Percentiles rank a stretch among this genome's conserved stretches.
phyloP scores from a whole-genome alignment of 2,113 vertebrate genomes.

The Zosterops hypoxanthus region DNA sequence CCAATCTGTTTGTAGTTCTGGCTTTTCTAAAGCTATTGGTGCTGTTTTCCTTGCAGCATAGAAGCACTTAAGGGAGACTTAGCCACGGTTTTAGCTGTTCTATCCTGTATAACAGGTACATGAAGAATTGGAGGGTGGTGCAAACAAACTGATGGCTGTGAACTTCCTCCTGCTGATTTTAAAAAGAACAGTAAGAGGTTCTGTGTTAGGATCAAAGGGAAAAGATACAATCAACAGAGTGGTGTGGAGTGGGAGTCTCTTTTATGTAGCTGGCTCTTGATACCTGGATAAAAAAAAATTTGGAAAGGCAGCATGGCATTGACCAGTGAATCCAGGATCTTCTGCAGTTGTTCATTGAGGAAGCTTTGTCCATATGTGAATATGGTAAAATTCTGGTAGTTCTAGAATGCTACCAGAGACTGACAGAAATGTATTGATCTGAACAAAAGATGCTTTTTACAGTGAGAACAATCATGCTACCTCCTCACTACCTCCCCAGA shows the following conservation, averaged over 20 bases:
- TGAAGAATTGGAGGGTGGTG: neutral
- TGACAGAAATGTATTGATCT: neutral
- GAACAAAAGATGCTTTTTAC: neutral
- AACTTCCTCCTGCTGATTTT: neutral
- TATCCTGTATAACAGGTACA: accelerated
- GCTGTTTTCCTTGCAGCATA: neutral
- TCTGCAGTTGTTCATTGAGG: neutral
- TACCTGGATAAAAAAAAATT: neutral
- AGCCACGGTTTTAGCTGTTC: neutral
- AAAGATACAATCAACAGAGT: neutral
- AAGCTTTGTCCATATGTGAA: neutral
- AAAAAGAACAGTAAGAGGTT: neutral
- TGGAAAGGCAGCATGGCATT: neutral
- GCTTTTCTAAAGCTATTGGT: neutral
- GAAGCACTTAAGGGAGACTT: neutral
- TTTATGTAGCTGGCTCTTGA: neutral
- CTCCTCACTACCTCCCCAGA: neutral
- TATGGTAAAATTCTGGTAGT: neutral
- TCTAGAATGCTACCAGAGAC: neutral
- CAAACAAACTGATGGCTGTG: neutral
- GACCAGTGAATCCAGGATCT: neutral
- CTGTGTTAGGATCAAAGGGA: neutral
- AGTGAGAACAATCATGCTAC: neutral
- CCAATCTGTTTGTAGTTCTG: neutral
- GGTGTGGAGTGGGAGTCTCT: neutral